Percentiles rank a stretch among this genome's conserved stretches.
Conservation (phyloP, 2,797 vertebrate species). For the Hydrolagus colliei region DNA sequence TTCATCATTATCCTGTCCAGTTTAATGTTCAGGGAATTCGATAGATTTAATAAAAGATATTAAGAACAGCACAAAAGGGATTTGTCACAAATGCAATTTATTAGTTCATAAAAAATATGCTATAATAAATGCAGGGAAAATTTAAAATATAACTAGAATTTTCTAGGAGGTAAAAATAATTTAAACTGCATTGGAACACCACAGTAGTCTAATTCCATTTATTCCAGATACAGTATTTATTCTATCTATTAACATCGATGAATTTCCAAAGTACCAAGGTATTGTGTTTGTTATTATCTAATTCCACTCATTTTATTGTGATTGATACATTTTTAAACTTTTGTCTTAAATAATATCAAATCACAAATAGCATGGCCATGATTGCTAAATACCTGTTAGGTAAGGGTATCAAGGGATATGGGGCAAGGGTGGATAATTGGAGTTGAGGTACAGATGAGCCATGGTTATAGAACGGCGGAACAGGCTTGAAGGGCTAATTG, state of each 20-base stretch:
- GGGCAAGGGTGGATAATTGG: too few species aligned
- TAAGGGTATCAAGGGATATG: too few species aligned
- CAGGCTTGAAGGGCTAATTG: too few species aligned
- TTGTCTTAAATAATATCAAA: neutral
- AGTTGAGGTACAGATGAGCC: too few species aligned
- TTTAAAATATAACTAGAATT: too few species aligned
- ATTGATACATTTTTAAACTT: too few species aligned
- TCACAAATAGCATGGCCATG: neutral
- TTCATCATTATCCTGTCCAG: neutral
- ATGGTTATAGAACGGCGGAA: too few species aligned
- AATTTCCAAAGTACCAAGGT: too few species aligned
- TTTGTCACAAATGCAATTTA: slow-evolving; percentile 25
- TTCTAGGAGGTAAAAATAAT: neutral
- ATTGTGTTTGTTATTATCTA: too few species aligned
- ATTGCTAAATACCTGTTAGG: too few species aligned
- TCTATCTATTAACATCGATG: too few species aligned
- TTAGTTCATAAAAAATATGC: slow-evolving; percentile 15
- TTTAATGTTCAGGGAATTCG: slow-evolving; percentile 15
- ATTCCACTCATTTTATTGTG: too few species aligned
- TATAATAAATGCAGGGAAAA: neutral
- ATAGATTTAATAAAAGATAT: slow-evolving; percentile 19
- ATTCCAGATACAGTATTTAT: neutral
- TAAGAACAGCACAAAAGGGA: slow-evolving; percentile 9
- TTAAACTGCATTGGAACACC: neutral
- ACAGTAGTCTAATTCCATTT: slow-evolving; percentile 5